Percentiles rank a stretch among this genome's conserved stretches.
These are phyloP conservation scores for Agelastica alni DNA, from an alignment of 2,888 invertebrate genomes.

Conservation along the genomic window DNA sequence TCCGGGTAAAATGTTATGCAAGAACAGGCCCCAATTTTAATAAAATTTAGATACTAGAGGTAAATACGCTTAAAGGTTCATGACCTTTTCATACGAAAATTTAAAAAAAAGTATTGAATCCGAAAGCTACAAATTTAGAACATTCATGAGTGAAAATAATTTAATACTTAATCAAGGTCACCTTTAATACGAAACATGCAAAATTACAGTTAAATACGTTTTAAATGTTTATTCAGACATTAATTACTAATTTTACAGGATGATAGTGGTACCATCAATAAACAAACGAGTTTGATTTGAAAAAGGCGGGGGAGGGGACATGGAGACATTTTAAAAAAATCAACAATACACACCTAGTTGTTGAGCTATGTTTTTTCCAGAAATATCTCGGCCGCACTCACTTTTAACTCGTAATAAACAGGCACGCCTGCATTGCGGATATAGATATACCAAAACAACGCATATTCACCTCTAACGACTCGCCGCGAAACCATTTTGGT, in stretches of 20 bases:
- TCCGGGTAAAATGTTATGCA: not conserved
- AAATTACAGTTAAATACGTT: slow-evolving; percentile 29
- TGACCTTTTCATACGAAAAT: slow-evolving; percentile 37
- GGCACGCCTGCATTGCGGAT: slow-evolving; percentile 60
- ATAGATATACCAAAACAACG: slow-evolving; percentile 56
- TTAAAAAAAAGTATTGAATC: slow-evolving; percentile 24
- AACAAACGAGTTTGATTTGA: slow-evolving; percentile 42
- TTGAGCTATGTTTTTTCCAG: slow-evolving; percentile 52
- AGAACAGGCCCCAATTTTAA: not conserved
- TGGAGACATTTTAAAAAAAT: slow-evolving; percentile 39
- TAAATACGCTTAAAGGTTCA: slow-evolving; percentile 31
- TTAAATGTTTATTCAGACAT: slow-evolving; percentile 34
- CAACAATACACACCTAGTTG: slow-evolving; percentile 40
- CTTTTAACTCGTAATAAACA: slow-evolving; percentile 52
- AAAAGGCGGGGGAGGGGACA: slow-evolving; percentile 52
- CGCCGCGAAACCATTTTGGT: slow-evolving; percentile 58
- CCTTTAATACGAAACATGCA: slow-evolving; percentile 32
- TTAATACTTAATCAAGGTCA: slow-evolving; percentile 40
- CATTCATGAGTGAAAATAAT: slow-evolving; percentile 34
- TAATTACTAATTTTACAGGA: slow-evolving; percentile 36
- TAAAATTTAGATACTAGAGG: slow-evolving; percentile 4
- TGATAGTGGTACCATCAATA: slow-evolving; percentile 40
- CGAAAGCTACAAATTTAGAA: slow-evolving; percentile 32
- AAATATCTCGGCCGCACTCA: slow-evolving; percentile 55
- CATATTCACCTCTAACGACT: slow-evolving; percentile 57